Evolutionary conservation across 2,113 vertebrate genomes (phyloP).

Genomic region (Chlorocebus sabaeus): DNA sequence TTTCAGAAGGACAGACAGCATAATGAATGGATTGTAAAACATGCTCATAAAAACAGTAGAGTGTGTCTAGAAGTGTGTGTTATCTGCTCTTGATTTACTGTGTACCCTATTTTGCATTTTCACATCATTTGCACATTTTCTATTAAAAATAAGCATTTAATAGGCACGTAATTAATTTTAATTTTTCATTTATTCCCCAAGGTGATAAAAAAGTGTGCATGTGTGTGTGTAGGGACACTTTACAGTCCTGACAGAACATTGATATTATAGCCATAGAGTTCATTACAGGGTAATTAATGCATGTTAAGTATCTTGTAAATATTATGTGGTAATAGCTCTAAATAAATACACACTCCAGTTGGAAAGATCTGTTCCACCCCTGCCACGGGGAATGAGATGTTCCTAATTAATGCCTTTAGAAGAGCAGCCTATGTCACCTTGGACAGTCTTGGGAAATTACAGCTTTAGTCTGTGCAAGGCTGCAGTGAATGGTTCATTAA

Average conservation of each 20-base stretch:
- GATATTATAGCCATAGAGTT: conserved; percentile 78
- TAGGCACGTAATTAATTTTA: conserved; percentile 77
- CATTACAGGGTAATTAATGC: conserved; percentile 85
- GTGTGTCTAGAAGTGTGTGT: conserved; percentile 79
- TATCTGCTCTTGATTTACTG: conserved; percentile 82
- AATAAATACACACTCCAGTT: conserved; percentile 82
- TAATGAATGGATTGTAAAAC: conserved; percentile 87
- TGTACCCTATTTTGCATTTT: conserved; percentile 78
- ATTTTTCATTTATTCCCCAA: conserved; percentile 60
- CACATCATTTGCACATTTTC: conserved; percentile 80
- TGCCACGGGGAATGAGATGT: conserved; percentile 77
- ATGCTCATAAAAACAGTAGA: conserved; percentile 84
- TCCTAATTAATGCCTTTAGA: conserved; percentile 84
- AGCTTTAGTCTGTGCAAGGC: conserved; percentile 53
- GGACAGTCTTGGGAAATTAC: conserved; percentile 81
- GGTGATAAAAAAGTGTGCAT: conserved; percentile 73
- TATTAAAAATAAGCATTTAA: conserved; percentile 81
- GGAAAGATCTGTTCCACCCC: conserved; percentile 80
- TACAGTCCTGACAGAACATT: conserved; percentile 71
- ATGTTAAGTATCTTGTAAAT: conserved; percentile 85
- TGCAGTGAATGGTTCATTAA: conserved; percentile 75
- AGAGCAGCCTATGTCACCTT: conserved; percentile 77
- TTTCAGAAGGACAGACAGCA: conserved; percentile 85
- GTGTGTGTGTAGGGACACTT: conserved; percentile 31
- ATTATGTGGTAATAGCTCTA: conserved; percentile 83